phyloP scores from a whole-genome alignment of 2,113 vertebrate species.

The Rhabdornis inornatus region DNA sequence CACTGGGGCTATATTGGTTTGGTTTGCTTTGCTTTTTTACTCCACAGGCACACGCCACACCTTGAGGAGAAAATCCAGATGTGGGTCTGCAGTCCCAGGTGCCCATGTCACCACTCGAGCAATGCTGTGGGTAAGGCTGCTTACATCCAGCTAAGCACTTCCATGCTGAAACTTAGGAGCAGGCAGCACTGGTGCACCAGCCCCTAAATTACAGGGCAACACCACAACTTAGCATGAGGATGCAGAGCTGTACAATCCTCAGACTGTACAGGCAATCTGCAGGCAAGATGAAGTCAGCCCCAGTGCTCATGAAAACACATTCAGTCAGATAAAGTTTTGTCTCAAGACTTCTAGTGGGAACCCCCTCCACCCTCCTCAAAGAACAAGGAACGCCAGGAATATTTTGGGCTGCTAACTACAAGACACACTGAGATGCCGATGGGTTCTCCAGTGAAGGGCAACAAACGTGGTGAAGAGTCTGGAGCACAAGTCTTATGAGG shows the following conservation, averaged over 20 bases:
- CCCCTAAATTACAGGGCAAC: background rate
- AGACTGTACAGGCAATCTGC: background rate
- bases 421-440: background rate
- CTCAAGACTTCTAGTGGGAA: background rate
- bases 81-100: background rate
- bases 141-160: background rate
- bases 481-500: background rate
- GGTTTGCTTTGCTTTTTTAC: background rate
- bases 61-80: background rate
- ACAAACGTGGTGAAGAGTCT: background rate
- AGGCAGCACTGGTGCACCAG: background rate
- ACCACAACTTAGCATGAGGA: fast-evolving
- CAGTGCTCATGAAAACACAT: background rate
- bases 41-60: background rate
- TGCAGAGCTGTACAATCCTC: background rate
- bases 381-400: background rate
- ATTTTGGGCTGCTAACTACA: background rate
- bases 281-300: background rate
- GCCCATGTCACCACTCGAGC: background rate
- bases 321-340: background rate
- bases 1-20: fast-evolving
- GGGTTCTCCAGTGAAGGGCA: background rate
- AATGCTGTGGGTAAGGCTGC: fast-evolving
- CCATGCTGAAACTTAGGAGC: background rate
- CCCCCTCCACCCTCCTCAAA: background rate